These are phyloP conservation scores for Pampus argenteus DNA, from an alignment of 2,797 vertebrate genomes.

Conservation along the genomic window DNA sequence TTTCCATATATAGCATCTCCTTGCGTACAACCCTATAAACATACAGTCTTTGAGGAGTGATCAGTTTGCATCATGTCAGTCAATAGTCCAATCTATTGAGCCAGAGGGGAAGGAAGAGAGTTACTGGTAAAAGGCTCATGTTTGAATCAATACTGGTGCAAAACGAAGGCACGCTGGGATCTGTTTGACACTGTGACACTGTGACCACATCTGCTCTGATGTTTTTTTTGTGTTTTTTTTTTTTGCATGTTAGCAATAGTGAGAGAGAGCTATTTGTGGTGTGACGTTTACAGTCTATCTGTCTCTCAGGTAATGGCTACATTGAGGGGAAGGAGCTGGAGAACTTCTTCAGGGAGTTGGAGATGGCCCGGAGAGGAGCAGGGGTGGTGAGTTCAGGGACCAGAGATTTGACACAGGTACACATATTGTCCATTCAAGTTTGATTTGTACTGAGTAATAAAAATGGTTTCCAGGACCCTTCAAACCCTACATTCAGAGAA, in stretches of 20 bases:
- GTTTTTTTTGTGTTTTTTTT: background rate
- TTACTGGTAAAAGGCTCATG: slow-evolving; percentile 56
- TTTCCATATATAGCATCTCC: slow-evolving; percentile 59
- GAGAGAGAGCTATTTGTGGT: background rate
- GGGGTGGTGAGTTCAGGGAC: slow-evolving; percentile 90
- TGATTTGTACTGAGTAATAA: slow-evolving; percentile 3
- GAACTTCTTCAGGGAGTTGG: slow-evolving; percentile 96
- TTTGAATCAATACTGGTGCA: slow-evolving; percentile 63
- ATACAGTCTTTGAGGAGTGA: slow-evolving; percentile 55
- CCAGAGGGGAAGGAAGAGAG: slow-evolving; percentile 45
- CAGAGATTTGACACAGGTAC: background rate
- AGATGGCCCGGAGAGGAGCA: slow-evolving; percentile 91
- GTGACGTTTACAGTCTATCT: slow-evolving; percentile 8
- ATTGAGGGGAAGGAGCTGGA: slow-evolving; percentile 99
- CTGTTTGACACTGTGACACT: slow-evolving; percentile 35
- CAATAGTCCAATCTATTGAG: slow-evolving; percentile 54
- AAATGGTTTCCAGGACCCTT: slow-evolving; percentile 83
- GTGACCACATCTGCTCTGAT: slow-evolving; percentile 28
- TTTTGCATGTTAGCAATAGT: slow-evolving; percentile 29
- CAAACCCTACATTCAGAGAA: slow-evolving; percentile 89
- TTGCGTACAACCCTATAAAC: slow-evolving; percentile 18
- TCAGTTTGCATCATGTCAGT: slow-evolving; percentile 59
- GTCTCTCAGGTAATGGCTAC: slow-evolving; percentile 92
- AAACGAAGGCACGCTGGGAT: slow-evolving; percentile 26
- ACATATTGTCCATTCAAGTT: background rate